Conservation (phyloP, 92 coral and sea anemone genomes). For the Siderastrea radians region DNA sequence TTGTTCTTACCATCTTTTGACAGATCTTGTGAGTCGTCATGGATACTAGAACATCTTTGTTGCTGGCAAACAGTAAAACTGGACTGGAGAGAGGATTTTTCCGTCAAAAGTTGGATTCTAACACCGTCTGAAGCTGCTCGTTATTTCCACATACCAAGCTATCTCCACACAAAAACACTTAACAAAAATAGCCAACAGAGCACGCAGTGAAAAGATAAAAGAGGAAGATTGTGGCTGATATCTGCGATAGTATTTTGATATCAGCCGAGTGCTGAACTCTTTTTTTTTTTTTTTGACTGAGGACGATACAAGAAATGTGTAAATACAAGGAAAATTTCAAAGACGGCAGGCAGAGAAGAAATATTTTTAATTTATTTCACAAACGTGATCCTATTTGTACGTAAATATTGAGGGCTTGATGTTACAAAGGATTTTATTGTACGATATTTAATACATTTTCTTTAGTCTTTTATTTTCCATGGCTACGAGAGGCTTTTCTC, state of each 20-base stretch:
- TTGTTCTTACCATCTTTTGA: not conserved
- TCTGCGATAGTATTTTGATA: not conserved
- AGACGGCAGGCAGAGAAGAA: not conserved
- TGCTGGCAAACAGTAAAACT: not conserved
- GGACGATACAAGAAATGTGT: not conserved
- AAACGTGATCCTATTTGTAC: not conserved
- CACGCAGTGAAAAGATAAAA: not conserved
- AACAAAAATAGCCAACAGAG: not conserved
- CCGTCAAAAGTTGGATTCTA: not conserved
- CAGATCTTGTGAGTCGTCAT: slow-evolving; percentile 82
- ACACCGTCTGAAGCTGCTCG: not conserved
- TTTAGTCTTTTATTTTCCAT: too few species aligned
- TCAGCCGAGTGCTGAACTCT: not conserved
- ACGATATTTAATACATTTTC: not conserved
- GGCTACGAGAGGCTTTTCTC: too few species aligned
- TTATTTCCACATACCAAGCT: too few species aligned
- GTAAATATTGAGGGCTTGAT: not conserved
- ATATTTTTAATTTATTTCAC: not conserved
- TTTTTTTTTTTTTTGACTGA: not conserved
- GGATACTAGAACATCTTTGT: slow-evolving; percentile 53
- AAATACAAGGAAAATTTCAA: not conserved
- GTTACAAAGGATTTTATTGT: not conserved
- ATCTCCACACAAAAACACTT: too few species aligned
- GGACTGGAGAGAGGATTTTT: not conserved
- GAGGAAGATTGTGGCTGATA: not conserved